These are phyloP conservation scores for Arothron firmamentum DNA, from an alignment of 2,113 vertebrate genomes.

Conservation along the genomic window DNA sequence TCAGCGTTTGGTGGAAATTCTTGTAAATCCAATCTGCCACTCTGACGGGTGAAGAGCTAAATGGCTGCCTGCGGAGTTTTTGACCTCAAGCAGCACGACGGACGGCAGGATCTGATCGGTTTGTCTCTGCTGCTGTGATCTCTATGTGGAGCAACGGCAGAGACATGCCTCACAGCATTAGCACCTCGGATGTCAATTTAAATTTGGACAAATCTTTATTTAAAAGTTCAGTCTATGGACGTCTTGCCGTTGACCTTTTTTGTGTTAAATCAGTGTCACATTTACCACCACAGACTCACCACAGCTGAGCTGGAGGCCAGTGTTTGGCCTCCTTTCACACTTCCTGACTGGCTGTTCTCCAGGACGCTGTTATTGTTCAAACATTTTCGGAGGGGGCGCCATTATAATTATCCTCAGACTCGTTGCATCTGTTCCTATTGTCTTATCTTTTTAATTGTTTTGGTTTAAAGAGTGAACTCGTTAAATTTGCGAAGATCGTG, in stretches of 20 bases:
- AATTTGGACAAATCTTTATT: background rate
- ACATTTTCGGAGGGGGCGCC: constrained; percentile 29
- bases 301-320: background rate
- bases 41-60: constrained; percentile 8
- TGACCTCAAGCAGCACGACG: no score
- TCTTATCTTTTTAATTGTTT: constrained; percentile 17
- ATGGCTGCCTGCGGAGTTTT: background rate
- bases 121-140: no score
- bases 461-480: background rate
- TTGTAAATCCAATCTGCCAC: background rate
- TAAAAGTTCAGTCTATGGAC: constrained; percentile 10
- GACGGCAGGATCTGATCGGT: no score
- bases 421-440: constrained; percentile 25
- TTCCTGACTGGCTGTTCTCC: constrained; percentile 41
- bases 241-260: no score
- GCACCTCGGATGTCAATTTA: no score
- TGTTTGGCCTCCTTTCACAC: constrained; percentile 13
- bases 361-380: constrained; percentile 21
- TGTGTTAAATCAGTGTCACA: no score
- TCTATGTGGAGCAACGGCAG: no score
- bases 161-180: no score
- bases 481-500: background rate
- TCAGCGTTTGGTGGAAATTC: background rate
- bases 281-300: no score
- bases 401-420: constrained; percentile 22